phyloP scores from a whole-genome alignment of 2,888 invertebrate species.

The Pseudolycoriella hygida region DNA sequence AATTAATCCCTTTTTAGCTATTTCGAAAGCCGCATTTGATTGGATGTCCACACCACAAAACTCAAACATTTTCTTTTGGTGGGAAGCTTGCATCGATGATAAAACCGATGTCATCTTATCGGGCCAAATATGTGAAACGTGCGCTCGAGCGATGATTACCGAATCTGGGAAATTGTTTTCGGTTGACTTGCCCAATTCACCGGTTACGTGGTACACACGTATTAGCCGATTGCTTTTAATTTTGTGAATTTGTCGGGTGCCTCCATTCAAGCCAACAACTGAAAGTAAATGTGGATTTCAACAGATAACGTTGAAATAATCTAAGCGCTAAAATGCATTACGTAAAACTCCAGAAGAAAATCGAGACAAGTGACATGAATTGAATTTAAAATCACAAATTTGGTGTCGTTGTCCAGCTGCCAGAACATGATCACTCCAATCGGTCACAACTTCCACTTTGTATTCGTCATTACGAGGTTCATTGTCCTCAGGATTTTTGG shows the following conservation, averaged over 20 bases:
- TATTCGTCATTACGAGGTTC: constrained; percentile 29
- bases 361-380: not conserved
- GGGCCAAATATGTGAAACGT: constrained; percentile 49
- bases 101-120: constrained; percentile 54
- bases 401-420: constrained; percentile 43
- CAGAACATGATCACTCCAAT: constrained; percentile 55
- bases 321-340: not conserved
- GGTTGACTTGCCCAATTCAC: constrained; percentile 58
- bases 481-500: no score
- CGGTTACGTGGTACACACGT: constrained; percentile 55
- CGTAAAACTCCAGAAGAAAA: not conserved
- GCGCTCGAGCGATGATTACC: constrained; percentile 47
- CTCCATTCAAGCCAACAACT: constrained; percentile 60
- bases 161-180: constrained; percentile 55
- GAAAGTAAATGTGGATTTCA: constrained; percentile 9
- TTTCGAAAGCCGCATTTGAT: constrained; percentile 77
- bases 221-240: constrained; percentile 44
- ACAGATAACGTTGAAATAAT: constrained; percentile 2
- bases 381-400: constrained; percentile 44
- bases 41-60: constrained; percentile 63
- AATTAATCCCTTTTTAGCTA: constrained; percentile 63
- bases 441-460: constrained; percentile 39
- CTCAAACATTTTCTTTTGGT: constrained; percentile 72
- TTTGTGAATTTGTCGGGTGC: constrained; percentile 34
- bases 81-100: constrained; percentile 64